A percentile compares a stretch with the other conserved stretches of the same genome.
Evolutionary conservation across 2,113 vertebrate species (phyloP).

Genomic region (Psilopogon haemacephalus): DNA sequence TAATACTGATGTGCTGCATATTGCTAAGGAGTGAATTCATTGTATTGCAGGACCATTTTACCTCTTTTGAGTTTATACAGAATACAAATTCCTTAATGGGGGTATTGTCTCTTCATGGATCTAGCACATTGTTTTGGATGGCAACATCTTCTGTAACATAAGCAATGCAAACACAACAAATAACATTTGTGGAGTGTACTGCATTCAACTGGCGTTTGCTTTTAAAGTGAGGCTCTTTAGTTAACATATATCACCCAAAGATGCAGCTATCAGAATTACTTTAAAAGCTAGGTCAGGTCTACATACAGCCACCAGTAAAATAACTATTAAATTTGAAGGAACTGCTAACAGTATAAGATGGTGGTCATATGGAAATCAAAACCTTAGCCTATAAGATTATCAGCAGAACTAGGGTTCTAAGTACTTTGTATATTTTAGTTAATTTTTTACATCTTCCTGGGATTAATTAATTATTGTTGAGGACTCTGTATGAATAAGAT

Average conservation of each 20-base stretch:
- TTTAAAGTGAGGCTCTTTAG: neutral
- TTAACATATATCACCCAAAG: neutral
- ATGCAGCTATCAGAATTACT: neutral
- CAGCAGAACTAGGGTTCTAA: neutral
- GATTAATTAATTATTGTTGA: conserved; percentile 13
- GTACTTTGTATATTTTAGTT: neutral
- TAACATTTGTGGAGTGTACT: neutral
- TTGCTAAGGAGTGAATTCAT: neutral
- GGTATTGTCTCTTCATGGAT: neutral
- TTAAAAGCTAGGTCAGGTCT: neutral
- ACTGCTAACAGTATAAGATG: neutral
- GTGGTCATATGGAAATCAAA: neutral
- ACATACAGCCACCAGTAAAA: neutral
- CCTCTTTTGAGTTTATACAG: neutral
- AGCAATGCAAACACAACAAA: neutral
- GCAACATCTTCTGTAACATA: neutral
- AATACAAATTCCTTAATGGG: neutral
- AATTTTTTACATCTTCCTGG: neutral
- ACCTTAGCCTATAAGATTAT: neutral
- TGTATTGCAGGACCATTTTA: neutral
- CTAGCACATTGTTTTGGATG: neutral
- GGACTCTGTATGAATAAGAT: neutral
- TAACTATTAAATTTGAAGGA: neutral
- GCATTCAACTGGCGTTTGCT: neutral
- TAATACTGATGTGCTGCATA: neutral